phyloP scores from a whole-genome alignment of 2,797 vertebrate species.

The Muscicapa comitata region DNA sequence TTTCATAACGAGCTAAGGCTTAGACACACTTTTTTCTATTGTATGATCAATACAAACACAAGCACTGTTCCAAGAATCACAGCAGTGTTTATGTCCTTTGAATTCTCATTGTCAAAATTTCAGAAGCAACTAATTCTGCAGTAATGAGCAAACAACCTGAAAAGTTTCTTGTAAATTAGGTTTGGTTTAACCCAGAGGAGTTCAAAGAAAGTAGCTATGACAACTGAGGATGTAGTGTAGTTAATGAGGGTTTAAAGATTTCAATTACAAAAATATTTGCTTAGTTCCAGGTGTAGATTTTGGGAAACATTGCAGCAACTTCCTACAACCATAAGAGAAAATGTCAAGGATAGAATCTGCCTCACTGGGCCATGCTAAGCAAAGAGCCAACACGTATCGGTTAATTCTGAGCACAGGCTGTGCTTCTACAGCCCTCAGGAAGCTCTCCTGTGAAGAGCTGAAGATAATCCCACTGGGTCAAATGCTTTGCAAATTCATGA shows the following conservation, averaged over 20 bases:
- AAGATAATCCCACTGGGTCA: background rate
- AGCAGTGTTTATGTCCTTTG: background rate
- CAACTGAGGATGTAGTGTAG: background rate
- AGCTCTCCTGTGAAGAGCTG: background rate
- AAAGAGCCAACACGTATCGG: accelerated
- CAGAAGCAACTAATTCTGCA: conserved; percentile 5
- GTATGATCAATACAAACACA: background rate
- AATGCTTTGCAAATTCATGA: background rate
- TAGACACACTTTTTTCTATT: background rate
- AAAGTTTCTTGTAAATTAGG: conserved; percentile 6
- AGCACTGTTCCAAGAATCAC: background rate
- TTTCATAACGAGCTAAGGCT: background rate
- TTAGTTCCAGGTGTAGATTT: background rate
- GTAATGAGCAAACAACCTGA: background rate
- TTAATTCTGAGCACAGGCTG: background rate
- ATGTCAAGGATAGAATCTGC: background rate
- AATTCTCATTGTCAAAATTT: background rate
- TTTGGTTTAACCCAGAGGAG: background rate
- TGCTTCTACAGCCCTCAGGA: background rate
- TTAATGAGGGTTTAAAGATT: background rate
- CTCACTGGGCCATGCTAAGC: background rate
- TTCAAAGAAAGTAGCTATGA: background rate
- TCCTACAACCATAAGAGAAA: background rate
- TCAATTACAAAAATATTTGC: background rate
- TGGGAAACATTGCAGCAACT: background rate